Evolutionary conservation across 2,113 vertebrate species (phyloP).

Genomic region (Meriones unguiculatus): DNA sequence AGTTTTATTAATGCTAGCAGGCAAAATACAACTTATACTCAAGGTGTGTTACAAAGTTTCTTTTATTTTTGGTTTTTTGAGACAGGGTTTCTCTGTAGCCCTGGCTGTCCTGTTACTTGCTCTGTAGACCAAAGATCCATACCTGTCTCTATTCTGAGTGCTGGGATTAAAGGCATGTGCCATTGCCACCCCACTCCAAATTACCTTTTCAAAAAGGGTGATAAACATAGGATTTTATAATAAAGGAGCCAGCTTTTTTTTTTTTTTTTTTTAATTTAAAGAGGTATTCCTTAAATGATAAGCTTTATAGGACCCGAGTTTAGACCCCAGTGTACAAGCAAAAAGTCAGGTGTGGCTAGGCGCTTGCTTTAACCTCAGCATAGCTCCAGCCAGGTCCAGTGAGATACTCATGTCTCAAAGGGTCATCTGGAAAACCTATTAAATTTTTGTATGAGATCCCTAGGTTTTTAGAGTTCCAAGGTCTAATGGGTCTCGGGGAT

Average conservation of each 20-base stretch:
- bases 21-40: not conserved
- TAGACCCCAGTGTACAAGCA: not conserved
- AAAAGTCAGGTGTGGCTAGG: not conserved
- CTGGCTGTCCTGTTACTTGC: not conserved
- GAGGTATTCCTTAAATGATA: not conserved
- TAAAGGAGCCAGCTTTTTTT: conserved; percentile 14
- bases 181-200: not conserved
- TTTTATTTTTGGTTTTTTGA: not conserved
- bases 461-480: not conserved
- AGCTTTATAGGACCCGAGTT: not conserved
- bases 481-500: not conserved
- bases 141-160: not conserved
- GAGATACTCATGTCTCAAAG: too few relatives aligned
- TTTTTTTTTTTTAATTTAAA: not conserved
- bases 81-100: not conserved
- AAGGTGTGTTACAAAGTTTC: not conserved
- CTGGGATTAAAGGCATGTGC: not conserved
- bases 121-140: not conserved
- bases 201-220: conserved; percentile 8
- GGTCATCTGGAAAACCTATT: not conserved
- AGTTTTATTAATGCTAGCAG: conserved; percentile 44
- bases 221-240: not conserved
- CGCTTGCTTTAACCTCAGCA: not conserved
- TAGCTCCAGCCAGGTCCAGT: not conserved
- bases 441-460: not conserved